A percentile compares a stretch with the other conserved stretches of the same genome.
Evolutionary conservation across 2,888 invertebrate genomes (phyloP).

Genomic region (Phengaris arion): DNA sequence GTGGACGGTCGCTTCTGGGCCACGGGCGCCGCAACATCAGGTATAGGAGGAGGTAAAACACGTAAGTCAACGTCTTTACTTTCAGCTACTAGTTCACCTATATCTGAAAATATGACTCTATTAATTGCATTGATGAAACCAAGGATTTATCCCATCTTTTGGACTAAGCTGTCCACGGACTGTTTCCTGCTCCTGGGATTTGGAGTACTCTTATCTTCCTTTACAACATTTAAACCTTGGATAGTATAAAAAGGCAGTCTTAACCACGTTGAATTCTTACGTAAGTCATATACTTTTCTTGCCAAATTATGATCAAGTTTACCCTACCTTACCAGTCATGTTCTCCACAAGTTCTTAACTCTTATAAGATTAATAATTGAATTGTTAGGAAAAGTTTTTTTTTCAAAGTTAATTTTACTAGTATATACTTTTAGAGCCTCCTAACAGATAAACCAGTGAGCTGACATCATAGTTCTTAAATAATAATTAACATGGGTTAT

Average conservation of each 20-base stretch:
- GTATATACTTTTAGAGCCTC: background rate
- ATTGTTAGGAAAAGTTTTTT: background rate
- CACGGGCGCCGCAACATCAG: constrained; percentile 61
- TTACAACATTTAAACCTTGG: background rate
- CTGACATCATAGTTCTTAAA: constrained; percentile 25
- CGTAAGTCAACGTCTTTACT: constrained; percentile 82
- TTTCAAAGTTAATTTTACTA: background rate
- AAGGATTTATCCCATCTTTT: constrained; percentile 31
- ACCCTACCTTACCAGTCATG: background rate
- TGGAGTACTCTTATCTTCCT: background rate
- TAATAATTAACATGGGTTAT: background rate
- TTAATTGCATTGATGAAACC: constrained; percentile 56
- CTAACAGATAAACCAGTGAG: constrained; percentile 32
- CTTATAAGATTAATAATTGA: background rate
- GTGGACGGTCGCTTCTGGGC: constrained; percentile 81
- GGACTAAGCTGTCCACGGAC: constrained; percentile 12
- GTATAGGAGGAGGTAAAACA: constrained; percentile 61
- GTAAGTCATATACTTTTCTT: background rate
- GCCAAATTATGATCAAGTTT: background rate
- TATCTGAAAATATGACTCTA: constrained; percentile 66
- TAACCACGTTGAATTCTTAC: background rate
- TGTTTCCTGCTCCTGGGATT: constrained; percentile 37
- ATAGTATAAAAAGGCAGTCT: background rate
- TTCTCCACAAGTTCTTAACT: background rate
- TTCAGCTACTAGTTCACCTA: constrained; percentile 57